A percentile compares a stretch with the other conserved stretches of the same genome.
These are phyloP conservation scores for Scomberomorus guttatus DNA, from an alignment of 2,797 vertebrate species.

Conservation along the genomic window DNA sequence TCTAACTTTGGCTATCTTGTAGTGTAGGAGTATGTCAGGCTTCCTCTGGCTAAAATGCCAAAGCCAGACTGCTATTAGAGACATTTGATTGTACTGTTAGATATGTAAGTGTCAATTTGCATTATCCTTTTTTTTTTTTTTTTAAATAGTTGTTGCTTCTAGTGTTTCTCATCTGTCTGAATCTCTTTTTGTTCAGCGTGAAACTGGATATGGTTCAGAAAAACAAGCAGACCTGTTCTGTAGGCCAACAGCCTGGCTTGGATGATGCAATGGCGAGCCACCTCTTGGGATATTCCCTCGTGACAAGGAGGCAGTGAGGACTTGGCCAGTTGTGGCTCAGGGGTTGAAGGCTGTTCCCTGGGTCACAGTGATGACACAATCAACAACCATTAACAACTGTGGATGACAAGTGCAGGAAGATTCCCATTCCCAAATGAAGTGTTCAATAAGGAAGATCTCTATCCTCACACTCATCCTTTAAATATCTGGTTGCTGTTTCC, in stretches of 20 bases:
- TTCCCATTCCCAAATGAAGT: neutral
- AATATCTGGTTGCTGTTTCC: too few species aligned
- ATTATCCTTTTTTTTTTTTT: neutral
- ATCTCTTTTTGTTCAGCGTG: neutral
- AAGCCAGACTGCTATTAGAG: neutral
- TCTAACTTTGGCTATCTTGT: neutral
- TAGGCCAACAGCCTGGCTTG: constrained; percentile 92
- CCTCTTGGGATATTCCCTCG: constrained; percentile 87
- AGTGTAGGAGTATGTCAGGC: neutral
- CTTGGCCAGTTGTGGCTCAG: neutral
- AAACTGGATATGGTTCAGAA: neutral
- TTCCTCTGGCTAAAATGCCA: too few species aligned
- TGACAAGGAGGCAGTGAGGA: neutral
- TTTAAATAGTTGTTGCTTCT: neutral
- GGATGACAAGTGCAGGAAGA: neutral
- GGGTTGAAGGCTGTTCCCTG: constrained; percentile 46
- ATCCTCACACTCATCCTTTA: too few species aligned
- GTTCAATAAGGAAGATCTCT: too few species aligned
- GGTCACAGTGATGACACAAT: neutral
- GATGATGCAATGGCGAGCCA: constrained; percentile 92
- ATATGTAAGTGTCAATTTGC: neutral
- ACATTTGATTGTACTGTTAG: neutral
- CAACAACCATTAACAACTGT: neutral
- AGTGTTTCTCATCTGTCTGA: too few species aligned
- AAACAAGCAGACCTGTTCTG: constrained; percentile 89